Base-by-base conservation (phyloP, 1,140 invertebrate species). In the Belonocnema kinseyi region DNA sequence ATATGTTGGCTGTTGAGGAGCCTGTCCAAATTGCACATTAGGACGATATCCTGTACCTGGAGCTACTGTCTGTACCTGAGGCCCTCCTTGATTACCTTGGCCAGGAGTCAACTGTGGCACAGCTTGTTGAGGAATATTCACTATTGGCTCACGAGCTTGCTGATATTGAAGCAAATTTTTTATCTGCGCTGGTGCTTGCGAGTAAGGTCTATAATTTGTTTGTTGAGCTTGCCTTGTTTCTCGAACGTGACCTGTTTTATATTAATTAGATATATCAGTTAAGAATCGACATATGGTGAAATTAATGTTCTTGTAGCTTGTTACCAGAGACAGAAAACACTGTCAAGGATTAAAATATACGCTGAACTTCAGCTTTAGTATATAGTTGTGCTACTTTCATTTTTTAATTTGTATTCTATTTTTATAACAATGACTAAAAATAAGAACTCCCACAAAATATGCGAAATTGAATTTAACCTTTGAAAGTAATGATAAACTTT, bases 141-240 rank as follows among this genome's bases (percentile, higher is more conserved):
- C 85, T 21, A 90, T 54, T 2, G 90, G 89, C 8, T 90, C 84
- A 1, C 87, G 86, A 8, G 82, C 82, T 56, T 87, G 85, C 75
- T 90, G 89, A 0, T 80, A 80, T 16, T 88, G 83, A 8, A 91
- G 75, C 40, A 91, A 79, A 33, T 90, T 85, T 71, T 88, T 85
- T 16, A 91, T 90, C 1, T 86, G 82, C 0, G 82, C 75, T 8
- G 90, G 89, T 0, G 86, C 89, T 33, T 91, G 88, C 33, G 85
- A 85, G n/a, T 85, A 80, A 0, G 86, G 83, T 52, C 84, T 82
- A 17, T 91, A 89, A 33, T 82, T 87, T 7, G 54, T 56, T 50
- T 80, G 81, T 10, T 79, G 77, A 61, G 78, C 61, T 74, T 88
- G 85, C 40, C 88, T 83, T n/a, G 54, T 82, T 53, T 75, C 75